Evolutionary conservation across 2,113 vertebrate genomes (phyloP), one percentile per base, ranked within the genome.

Genomic region (Tragelaphus imberbis): DNA sequence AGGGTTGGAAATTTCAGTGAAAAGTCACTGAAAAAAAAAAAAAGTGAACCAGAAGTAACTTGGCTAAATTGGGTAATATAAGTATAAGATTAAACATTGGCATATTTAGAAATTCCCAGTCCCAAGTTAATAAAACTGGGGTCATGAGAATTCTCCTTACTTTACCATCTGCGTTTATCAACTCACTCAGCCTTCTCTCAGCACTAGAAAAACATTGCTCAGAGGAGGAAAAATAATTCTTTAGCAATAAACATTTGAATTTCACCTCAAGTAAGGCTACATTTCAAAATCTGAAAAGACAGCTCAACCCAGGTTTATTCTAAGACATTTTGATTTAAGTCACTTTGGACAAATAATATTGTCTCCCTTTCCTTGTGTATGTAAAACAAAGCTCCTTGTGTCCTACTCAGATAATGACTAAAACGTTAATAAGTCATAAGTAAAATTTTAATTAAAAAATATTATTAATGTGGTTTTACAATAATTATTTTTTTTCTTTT

Each of bases 81-180:
- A 61, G 12, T 55, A 44, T 71, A 59, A 71, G 88, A 92, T 97
- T 95, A 97, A 97, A 96, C 85, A 63, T 1, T 59, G 91, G 91
- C 90, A 55, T 95, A 79, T 92, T 90, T 89, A 90, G 93, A 94
- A 97, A 97, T 86, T 94, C 86, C 94, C 87, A 86, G 86, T 91
- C 93, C 88, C 94, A 27, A 36, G 71, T 87, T 91, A 95, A 94
- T 96, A 97, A 95, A 92, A 92, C 79, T 7, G 44, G 82, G 97
- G 95, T 97, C 95, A 2, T 97, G 98, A 95, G 98, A 98, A 98
- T 88, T 96, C 96, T 87, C 61, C 2, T 4, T 27, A 89, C 61
- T 94, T 61, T 21, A 84, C 90, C 91, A 63, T 96, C 84, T 95
- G 88, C 3, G 0, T 58, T 94, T 51, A 91, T 71, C 56, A 51